Evolutionary conservation across 2,888 invertebrate species (phyloP).

Genomic region (Mechanitis messenoides): DNA sequence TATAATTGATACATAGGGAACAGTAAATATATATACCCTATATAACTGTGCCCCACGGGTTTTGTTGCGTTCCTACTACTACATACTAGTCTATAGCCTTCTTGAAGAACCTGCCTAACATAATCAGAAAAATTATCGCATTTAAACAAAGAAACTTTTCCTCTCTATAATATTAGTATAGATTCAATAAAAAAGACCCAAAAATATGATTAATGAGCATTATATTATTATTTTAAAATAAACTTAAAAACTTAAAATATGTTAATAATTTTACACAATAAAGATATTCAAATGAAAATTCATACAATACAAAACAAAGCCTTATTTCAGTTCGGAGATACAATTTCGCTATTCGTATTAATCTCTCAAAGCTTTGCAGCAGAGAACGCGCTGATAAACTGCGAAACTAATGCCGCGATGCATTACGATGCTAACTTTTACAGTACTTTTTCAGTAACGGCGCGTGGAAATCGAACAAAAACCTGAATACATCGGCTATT

Average conservation of each 20-base stretch:
- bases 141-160: no score
- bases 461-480: slow-evolving; percentile 55
- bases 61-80: no score
- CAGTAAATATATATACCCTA: slow-evolving; percentile 29
- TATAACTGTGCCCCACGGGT: slow-evolving; percentile 9
- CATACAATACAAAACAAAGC: not conserved
- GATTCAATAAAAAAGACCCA: no score
- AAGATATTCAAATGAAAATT: not conserved
- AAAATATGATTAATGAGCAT: no score
- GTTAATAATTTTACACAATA: slow-evolving; percentile 31
- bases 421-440: slow-evolving; percentile 64
- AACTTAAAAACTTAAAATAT: not conserved
- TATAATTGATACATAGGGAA: no score
- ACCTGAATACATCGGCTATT: slow-evolving; percentile 53
- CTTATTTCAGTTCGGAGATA: slow-evolving; percentile 39
- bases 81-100: no score
- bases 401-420: slow-evolving; percentile 70
- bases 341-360: slow-evolving; percentile 59
- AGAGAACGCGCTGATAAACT: slow-evolving; percentile 66
- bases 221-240: not conserved
- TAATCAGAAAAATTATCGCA: no score
- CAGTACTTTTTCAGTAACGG: slow-evolving; percentile 65
- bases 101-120: no score
- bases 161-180: no score
- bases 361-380: slow-evolving; percentile 71